Percentiles rank a stretch among this genome's conserved stretches.
Conservation (phyloP, 2,113 vertebrate species). For the Corvus cornix region DNA sequence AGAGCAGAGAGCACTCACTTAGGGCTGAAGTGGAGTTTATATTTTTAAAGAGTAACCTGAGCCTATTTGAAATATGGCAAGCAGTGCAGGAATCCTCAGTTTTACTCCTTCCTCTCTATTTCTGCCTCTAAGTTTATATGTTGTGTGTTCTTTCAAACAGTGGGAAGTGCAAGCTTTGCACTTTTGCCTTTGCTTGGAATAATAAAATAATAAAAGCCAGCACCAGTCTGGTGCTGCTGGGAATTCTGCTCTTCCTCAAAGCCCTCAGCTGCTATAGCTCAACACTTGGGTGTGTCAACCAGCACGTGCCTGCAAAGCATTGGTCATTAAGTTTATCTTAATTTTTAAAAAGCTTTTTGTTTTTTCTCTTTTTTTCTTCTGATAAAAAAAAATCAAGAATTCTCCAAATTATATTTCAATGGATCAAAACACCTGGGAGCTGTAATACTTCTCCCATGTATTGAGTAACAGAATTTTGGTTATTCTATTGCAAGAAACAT, state of each 20-base stretch:
- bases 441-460: not conserved
- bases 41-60: not conserved
- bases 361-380: not conserved
- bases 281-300: not conserved
- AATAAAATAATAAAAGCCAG: not conserved
- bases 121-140: not conserved
- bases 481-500: not conserved
- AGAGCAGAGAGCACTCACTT: not conserved
- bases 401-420: not conserved
- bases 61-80: not conserved
- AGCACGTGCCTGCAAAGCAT: not conserved
- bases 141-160: not conserved
- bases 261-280: not conserved
- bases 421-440: not conserved
- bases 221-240: not conserved
- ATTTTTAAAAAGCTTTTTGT: not conserved
- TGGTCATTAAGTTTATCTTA: not conserved
- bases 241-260: constrained; percentile 3
- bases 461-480: not conserved
- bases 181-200: not conserved
- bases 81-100: not conserved
- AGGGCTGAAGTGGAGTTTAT: not conserved
- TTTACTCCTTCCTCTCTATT: not conserved
- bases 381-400: not conserved
- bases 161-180: not conserved